Percentiles rank a stretch among this genome's conserved stretches.
phyloP scores from a whole-genome alignment of 2,888 invertebrate species.

The Neoascia interrupta region DNA sequence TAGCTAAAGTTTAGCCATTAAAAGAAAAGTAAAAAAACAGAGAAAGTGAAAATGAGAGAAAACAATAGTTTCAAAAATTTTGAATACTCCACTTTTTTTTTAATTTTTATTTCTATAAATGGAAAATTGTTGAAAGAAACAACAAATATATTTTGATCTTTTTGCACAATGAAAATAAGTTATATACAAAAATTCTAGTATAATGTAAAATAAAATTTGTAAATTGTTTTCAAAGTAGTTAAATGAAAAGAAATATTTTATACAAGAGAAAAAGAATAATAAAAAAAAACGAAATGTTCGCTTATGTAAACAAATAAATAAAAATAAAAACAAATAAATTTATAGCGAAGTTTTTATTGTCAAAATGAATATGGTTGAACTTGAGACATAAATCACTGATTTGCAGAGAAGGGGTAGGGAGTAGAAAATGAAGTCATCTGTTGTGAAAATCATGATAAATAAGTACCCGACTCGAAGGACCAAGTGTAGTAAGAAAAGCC shows the following conservation, averaged over 20 bases:
- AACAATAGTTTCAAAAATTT: slow-evolving; percentile 66
- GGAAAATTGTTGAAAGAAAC: slow-evolving; percentile 36
- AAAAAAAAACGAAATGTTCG: slow-evolving; percentile 52
- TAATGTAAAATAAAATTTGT: slow-evolving; percentile 53
- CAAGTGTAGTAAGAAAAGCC: too few relatives aligned
- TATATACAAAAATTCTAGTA: slow-evolving; percentile 52
- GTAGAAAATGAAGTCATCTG: too few relatives aligned
- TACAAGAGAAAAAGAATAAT: slow-evolving; percentile 41
- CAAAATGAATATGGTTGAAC: too few relatives aligned
- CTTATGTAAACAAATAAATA: slow-evolving; percentile 69
- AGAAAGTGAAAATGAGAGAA: slow-evolving; percentile 34
- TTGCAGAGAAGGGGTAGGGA: too few relatives aligned
- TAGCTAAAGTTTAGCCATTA: slow-evolving; percentile 63
- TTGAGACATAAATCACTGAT: too few relatives aligned
- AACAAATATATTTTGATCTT: slow-evolving; percentile 34
- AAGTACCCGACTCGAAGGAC: too few relatives aligned
- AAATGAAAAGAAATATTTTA: slow-evolving; percentile 44
- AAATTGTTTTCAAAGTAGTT: slow-evolving; percentile 61
- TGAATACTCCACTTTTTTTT: slow-evolving; percentile 56
- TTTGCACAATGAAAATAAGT: slow-evolving; percentile 53
- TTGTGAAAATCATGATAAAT: too few relatives aligned
- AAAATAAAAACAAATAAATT: slow-evolving; percentile 61
- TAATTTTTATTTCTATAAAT: slow-evolving; percentile 19
- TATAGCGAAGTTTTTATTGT: too few relatives aligned
- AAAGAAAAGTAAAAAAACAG: slow-evolving; percentile 10